Evolutionary conservation across 2,113 vertebrate species (phyloP), one percentile per base, ranked within the genome.

Genomic region (Hystrix cristata): DNA sequence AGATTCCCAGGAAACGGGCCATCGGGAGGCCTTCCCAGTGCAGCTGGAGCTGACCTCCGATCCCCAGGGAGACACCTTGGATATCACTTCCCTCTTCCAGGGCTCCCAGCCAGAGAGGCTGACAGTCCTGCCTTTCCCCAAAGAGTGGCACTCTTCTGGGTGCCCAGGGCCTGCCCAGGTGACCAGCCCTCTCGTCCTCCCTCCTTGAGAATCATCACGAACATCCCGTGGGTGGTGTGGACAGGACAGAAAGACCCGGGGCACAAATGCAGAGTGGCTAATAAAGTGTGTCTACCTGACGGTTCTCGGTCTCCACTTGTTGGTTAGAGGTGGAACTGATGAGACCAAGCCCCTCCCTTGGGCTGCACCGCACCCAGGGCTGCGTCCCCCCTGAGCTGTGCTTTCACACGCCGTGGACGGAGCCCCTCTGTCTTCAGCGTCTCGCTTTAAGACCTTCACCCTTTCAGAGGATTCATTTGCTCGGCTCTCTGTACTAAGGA

Each of bases 81-180:
- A 97, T 62, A 8, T 97, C 10, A 93, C 95, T 53, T 97, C 78
- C 85, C 92, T 94, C 71, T 96, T 96, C 86, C 3, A 34, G 2
- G 57, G 7, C 5, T 74, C 95, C 5, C 1, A 3, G 46, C 43
- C 93, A 27, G 1, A 74, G 87, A 55, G 79, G 59, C 80, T 97
- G 65, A 2, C 89, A 88, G 91, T 98, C 57, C 31, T 98, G 48
- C 97, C 97, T 93, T 98, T 98, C 96, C 98, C 99, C 53, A 60
- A 80, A 76, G 76, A 90, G 85, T 16, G 23, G 67, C 85, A 2
- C 31, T 98, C 98, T 85, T 80, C 92, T 2, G 53, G 96, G 7
- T 98, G 98, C n/a, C 98, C 98, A 89, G 98, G 98, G 91, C 82
- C 98, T 46, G 97, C 78, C 74, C 55, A 43, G 23, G 0, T 16